Conservation (phyloP, 2,888 invertebrate genomes). For the Trichogramma dendrolimi region DNA sequence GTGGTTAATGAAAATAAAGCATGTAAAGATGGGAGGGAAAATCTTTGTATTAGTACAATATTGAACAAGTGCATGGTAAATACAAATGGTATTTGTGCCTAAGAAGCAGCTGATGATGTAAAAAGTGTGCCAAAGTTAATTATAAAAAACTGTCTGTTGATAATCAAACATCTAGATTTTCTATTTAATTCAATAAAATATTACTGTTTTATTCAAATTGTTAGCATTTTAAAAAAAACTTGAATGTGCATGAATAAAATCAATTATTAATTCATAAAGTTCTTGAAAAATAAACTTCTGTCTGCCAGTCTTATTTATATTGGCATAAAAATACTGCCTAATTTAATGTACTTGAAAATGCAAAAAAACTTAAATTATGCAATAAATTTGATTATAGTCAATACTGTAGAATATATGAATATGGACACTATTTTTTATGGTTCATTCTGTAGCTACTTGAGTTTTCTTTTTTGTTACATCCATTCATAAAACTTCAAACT, state of each 20-base stretch:
- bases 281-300: constrained; percentile 1
- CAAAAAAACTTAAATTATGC: constrained; percentile 19
- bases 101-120: constrained; percentile 18
- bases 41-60: neutral
- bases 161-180: neutral
- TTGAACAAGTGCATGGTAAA: neutral
- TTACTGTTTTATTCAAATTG: constrained; percentile 9
- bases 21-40: neutral
- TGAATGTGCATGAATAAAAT: constrained; percentile 6
- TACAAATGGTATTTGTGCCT: constrained; percentile 23
- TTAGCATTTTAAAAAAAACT: constrained; percentile 1
- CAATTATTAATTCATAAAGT: neutral
- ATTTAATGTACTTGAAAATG: constrained; percentile 17
- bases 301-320: constrained; percentile 21
- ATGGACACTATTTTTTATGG: constrained; percentile 2
- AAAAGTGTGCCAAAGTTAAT: constrained; percentile 29
- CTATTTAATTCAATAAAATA: constrained; percentile 18
- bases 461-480: constrained; percentile 1
- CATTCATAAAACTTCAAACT: neutral
- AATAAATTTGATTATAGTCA: constrained; percentile 27
- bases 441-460: neutral
- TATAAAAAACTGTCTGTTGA: constrained; percentile 16
- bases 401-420: constrained; percentile 17
- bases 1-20: neutral
- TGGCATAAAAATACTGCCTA: constrained; percentile 21